phyloP scores from a whole-genome alignment of 2,888 invertebrate genomes.

The Campoplex nolae region DNA sequence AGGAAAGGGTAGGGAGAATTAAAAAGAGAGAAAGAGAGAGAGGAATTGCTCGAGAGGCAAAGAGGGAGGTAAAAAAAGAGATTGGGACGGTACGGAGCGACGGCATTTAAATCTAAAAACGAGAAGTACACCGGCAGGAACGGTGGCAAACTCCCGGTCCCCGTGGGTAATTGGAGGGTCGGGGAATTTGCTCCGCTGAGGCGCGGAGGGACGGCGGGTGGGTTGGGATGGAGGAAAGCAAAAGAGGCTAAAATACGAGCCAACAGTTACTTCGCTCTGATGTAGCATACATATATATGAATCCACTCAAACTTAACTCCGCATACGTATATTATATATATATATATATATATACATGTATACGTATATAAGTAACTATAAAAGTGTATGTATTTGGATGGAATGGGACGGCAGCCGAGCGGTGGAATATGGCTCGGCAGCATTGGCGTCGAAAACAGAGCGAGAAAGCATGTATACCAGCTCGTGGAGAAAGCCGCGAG shows the following conservation, averaged over 20 bases:
- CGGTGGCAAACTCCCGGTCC: constrained; percentile 73
- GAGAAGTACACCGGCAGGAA: constrained; percentile 71
- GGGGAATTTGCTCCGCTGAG: constrained; percentile 78
- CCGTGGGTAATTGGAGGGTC: constrained; percentile 82
- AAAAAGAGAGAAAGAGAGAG: constrained; percentile 19
- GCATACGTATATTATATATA: neutral
- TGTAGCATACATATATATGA: constrained; percentile 1
- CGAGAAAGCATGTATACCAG: constrained; percentile 40
- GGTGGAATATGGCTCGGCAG: constrained; percentile 60
- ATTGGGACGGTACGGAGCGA: constrained; percentile 75
- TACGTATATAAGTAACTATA: constrained; percentile 2
- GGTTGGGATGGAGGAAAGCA: constrained; percentile 78
- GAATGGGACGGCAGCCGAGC: constrained; percentile 55
- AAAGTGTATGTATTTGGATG: constrained; percentile 37
- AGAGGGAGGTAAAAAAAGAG: constrained; percentile 30
- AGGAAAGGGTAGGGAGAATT: constrained; percentile 2
- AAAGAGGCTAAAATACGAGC: constrained; percentile 72
- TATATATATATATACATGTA: neutral
- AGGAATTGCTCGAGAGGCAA: neutral
- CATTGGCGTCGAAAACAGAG: constrained; percentile 61
- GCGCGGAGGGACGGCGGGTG: constrained; percentile 83
- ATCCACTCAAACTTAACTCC: constrained; percentile 11
- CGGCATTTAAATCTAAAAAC: constrained; percentile 80
- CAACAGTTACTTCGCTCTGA: constrained; percentile 65
- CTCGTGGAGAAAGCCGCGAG: constrained; percentile 47